Evolutionary conservation across 37 sponge, comb jelly and placozoan genomes (phyloP).

Genomic region (Cladorhizidae sp.): DNA sequence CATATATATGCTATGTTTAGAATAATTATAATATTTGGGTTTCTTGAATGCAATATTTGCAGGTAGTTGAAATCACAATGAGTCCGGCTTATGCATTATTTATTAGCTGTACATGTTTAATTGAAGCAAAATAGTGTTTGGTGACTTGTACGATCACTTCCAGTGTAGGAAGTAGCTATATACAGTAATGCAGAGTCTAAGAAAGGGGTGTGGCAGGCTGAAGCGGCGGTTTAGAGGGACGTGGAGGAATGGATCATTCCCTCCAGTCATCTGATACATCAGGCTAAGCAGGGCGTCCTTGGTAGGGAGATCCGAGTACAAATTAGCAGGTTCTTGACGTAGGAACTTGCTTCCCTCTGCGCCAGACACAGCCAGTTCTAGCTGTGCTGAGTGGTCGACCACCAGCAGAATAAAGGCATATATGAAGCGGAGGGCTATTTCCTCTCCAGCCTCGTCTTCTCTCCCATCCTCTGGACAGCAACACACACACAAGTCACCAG

Average conservation of each 20-base stretch:
- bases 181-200: neutral
- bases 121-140: neutral
- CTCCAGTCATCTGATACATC: slow-evolving; percentile 8
- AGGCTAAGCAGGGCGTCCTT: neutral
- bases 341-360: slow-evolving; percentile 1
- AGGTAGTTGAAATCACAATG: too few species aligned
- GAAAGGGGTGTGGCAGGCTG: neutral
- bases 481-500: slow-evolving; percentile 8
- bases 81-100: too few species aligned
- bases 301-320: neutral
- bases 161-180: neutral
- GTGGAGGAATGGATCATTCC: slow-evolving; percentile 18
- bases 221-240: neutral
- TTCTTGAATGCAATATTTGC: too few species aligned
- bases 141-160: neutral
- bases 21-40: too few species aligned
- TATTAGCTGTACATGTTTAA: too few species aligned
- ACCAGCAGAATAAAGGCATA: slow-evolving; percentile 7
- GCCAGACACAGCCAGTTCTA: neutral
- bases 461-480: neutral
- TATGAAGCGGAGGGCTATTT: neutral
- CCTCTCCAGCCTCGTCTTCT: neutral
- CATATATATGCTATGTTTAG: too few species aligned
- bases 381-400: neutral
- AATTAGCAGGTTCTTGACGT: neutral